Evolutionary conservation across 2,113 vertebrate genomes (phyloP).

Genomic region (Brachirus orientalis): DNA sequence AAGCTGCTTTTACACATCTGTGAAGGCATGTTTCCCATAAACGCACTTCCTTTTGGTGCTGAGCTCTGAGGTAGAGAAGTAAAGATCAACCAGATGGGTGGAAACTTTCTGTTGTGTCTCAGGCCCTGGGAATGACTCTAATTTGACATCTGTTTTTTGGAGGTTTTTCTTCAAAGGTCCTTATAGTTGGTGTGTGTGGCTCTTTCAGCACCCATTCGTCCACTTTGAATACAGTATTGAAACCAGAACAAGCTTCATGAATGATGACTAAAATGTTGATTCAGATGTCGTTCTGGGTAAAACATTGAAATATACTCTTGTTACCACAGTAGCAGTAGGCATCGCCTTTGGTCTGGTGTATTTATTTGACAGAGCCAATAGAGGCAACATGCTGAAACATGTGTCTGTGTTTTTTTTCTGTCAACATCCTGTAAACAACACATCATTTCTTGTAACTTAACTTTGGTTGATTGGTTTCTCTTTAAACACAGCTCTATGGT

Average conservation of each 20-base stretch:
- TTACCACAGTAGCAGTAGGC: neutral
- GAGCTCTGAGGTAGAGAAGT: constrained; percentile 1
- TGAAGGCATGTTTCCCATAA: constrained; percentile 7
- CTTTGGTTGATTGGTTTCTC: constrained; percentile 43
- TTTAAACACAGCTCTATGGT: constrained; percentile 47
- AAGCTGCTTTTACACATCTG: neutral
- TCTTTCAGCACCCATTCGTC: neutral
- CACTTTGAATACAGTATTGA: constrained; percentile 1
- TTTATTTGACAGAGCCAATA: constrained; percentile 24
- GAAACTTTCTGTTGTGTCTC: constrained; percentile 26
- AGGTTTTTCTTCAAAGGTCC: neutral
- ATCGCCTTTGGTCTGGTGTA: constrained; percentile 2
- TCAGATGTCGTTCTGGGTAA: neutral
- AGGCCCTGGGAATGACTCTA: constrained; percentile 16
- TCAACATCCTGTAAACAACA: constrained; percentile 44
- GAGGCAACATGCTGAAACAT: constrained; percentile 30
- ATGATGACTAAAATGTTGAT: neutral
- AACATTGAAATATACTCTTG: constrained; percentile 1
- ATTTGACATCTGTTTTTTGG: constrained; percentile 40
- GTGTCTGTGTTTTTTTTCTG: constrained; percentile 32
- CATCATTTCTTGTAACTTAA: constrained; percentile 41
- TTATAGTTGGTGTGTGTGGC: neutral
- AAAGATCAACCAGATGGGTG: constrained; percentile 29
- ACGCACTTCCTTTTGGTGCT: neutral
- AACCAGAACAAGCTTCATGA: neutral